These are phyloP conservation scores for Tapera naevia DNA, from an alignment of 2,797 vertebrate species.

Conservation along the genomic window DNA sequence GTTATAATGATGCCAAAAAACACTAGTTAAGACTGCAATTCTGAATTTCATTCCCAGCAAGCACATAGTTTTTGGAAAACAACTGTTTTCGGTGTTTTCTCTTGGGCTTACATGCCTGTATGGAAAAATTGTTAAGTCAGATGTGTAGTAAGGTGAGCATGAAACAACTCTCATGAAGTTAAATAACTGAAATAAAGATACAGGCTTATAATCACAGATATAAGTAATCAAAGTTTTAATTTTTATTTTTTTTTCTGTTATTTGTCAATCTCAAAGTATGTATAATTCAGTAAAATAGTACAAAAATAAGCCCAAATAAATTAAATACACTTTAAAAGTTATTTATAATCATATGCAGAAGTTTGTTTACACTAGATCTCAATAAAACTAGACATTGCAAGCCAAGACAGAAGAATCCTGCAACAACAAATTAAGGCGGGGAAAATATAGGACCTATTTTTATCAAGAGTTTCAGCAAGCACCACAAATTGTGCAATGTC, in stretches of 20 bases:
- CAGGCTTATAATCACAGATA: not conserved
- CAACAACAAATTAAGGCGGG: not conserved
- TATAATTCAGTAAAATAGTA: not conserved
- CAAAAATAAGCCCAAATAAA: not conserved
- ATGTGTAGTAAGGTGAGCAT: not conserved
- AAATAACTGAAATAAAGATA: not conserved
- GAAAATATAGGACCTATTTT: not conserved
- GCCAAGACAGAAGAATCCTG: not conserved
- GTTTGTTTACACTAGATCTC: not conserved
- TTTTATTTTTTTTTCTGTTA: not conserved
- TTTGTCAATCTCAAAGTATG: not conserved
- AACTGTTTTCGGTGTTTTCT: not conserved
- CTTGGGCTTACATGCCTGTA: not conserved
- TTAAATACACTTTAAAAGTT: not conserved
- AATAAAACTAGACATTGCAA: not conserved
- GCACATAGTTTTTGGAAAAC: not conserved
- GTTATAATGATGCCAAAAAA: not conserved
- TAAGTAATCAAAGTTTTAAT: not conserved
- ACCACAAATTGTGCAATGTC: conserved; percentile 20
- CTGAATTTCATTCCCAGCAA: not conserved
- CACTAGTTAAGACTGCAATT: not conserved
- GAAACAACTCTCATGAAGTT: not conserved
- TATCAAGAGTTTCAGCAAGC: not conserved
- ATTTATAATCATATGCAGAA: not conserved
- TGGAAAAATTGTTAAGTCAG: not conserved